Conservation (phyloP, 2,888 invertebrate genomes). For the Aproaerema taeniolella region DNA sequence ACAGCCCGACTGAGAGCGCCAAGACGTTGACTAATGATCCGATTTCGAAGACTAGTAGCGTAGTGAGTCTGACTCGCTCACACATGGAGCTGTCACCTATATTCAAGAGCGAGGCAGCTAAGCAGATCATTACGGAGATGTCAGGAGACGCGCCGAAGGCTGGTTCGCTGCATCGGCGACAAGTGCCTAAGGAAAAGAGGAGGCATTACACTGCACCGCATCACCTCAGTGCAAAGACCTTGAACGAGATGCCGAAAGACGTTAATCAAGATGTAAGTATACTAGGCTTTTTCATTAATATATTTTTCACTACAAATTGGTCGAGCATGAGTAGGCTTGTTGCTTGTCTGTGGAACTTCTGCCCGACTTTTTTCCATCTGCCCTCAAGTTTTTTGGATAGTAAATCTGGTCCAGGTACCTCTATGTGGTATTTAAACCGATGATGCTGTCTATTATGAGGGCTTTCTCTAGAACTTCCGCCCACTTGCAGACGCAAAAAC, state of each 20-base stretch:
- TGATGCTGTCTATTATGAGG: too few species aligned
- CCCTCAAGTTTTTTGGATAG: too few species aligned
- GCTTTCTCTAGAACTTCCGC: too few species aligned
- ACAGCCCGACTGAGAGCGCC: conserved; percentile 65
- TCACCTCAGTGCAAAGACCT: conserved; percentile 80
- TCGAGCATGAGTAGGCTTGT: too few species aligned
- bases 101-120: conserved; percentile 91
- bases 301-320: too few species aligned
- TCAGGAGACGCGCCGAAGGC: conserved; percentile 75
- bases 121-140: conserved; percentile 91
- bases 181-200: conserved; percentile 88
- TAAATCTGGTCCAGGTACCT: too few species aligned
- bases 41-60: conserved; percentile 66
- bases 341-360: too few species aligned
- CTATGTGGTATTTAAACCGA: too few species aligned
- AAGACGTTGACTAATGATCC: conserved; percentile 68
- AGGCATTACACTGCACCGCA: conserved; percentile 92
- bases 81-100: conserved; percentile 84
- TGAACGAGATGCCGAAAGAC: conserved; percentile 75
- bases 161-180: conserved; percentile 79
- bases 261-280: conserved; percentile 64
- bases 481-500: too few species aligned
- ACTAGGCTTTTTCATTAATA: background rate
- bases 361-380: too few species aligned
- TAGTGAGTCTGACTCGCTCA: conserved; percentile 61